Evolutionary conservation across 1,140 invertebrate genomes (phyloP).

Genomic region (Myzus persicae): DNA sequence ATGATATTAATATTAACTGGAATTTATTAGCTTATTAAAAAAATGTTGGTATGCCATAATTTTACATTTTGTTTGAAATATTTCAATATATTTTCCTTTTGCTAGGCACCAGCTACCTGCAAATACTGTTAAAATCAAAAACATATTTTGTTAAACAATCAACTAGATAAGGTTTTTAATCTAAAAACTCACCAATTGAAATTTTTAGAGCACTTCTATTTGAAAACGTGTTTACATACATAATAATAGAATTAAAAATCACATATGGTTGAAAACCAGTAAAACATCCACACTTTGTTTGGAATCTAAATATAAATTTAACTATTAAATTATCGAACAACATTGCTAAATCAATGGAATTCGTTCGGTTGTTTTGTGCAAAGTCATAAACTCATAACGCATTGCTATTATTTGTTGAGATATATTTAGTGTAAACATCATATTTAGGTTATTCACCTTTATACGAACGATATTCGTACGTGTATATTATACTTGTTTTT

Average conservation of each 20-base stretch:
- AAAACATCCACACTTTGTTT: neutral
- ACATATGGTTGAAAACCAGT: neutral
- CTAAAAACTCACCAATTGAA: too few relatives aligned
- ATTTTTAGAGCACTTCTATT: neutral
- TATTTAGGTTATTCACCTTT: neutral
- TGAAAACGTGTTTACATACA: neutral
- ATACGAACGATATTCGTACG: neutral
- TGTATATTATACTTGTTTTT: neutral
- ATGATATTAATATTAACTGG: neutral
- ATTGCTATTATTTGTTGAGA: neutral
- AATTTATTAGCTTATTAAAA: neutral
- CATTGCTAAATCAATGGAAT: neutral
- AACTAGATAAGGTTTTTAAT: neutral
- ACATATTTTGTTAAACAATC: neutral
- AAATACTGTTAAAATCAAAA: neutral
- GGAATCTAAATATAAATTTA: neutral
- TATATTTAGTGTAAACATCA: neutral
- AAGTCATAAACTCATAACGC: neutral
- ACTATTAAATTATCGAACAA: neutral
- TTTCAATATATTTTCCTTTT: too few relatives aligned
- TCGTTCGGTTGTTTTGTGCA: neutral
- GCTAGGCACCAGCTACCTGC: too few relatives aligned
- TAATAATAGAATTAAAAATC: neutral
- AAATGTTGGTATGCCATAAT: too few relatives aligned
- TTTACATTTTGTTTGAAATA: too few relatives aligned